Evolutionary conservation across 2,888 invertebrate genomes (phyloP), one percentile per base, ranked within the genome.

Genomic region (Phengaris arion): DNA sequence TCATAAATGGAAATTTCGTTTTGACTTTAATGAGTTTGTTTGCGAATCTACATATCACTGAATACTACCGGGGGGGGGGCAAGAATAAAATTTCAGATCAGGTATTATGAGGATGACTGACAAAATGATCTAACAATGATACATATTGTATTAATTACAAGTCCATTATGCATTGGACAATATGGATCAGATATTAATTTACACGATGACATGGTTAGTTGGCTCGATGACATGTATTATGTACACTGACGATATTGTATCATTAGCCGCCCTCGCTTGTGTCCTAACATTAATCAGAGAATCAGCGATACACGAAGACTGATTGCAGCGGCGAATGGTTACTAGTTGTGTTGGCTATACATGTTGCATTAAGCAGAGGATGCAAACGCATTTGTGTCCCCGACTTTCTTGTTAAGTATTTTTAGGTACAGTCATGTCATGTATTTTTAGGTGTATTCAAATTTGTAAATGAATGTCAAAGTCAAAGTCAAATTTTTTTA

Each of bases 281-380:
- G 52, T 72, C 22, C 72, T 22, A 72, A 54, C 72, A 72, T 72
- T 54, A 52, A 72, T 72, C 72, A 72, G 72, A 12, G 72, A 72
- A 72, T 72, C 72, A 72, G 72, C 35, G 72, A 72, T 70, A 72
- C 72, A 72, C 72, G 52, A 35, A 54, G 72, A 54, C 54, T 35
- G 72, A 54, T 35, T 54, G 52, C 52, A 54, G 72, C 74, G 15
- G 72, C 74, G 15, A 13, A 54, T 51, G 46, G 13, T 55, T n/a
- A 75, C 69, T 8, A 15, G 48, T 69, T 10, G 59, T 59, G 59
- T 59, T 10, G 59, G 22, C 22, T 22, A 59, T 48, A 48, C 6
- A 1, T 48, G 48, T 22, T 59, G 10, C 59, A 59, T 15, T 35
- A 35, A 35, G 35, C 35, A 4, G 35, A 35, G 35, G 35, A 35